A percentile compares a stretch with the other conserved stretches of the same genome.
Evolutionary conservation across 2,797 vertebrate species (phyloP).

Genomic region (Gymnopithys bicolor): DNA sequence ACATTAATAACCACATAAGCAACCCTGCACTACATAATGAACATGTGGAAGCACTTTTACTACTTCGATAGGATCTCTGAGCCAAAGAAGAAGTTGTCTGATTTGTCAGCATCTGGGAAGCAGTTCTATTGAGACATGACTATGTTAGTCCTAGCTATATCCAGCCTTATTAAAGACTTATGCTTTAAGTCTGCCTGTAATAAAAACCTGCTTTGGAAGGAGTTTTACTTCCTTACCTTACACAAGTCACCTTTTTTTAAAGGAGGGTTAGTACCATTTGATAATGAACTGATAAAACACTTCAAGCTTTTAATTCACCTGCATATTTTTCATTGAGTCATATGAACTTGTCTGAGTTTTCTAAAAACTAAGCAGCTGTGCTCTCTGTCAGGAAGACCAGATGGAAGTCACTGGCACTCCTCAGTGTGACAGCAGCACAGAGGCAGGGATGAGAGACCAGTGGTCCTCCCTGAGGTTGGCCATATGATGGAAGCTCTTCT

Average conservation of each 20-base stretch:
- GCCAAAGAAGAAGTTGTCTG: constrained; percentile 58
- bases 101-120: constrained; percentile 70
- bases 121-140: constrained; percentile 42
- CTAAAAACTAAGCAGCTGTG: not conserved
- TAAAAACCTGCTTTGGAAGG: constrained; percentile 37
- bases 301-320: not conserved
- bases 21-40: constrained; percentile 40
- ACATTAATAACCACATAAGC: constrained; percentile 52
- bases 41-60: constrained; percentile 68
- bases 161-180: constrained; percentile 53
- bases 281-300: not conserved
- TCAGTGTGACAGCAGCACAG: accelerated
- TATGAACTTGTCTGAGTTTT: not conserved
- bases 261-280: not conserved
- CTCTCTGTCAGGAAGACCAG: not conserved
- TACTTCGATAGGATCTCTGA: constrained; percentile 8
- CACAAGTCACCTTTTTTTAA: not conserved
- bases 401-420: not conserved
- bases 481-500: not conserved
- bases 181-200: constrained; percentile 24
- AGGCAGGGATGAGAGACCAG: not conserved
- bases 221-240: not conserved
- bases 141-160: constrained; percentile 39
- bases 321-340: not conserved
- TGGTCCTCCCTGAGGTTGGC: not conserved